Conservation (phyloP, 2,888 invertebrate genomes). For the Pachycephus smyrnensis region DNA sequence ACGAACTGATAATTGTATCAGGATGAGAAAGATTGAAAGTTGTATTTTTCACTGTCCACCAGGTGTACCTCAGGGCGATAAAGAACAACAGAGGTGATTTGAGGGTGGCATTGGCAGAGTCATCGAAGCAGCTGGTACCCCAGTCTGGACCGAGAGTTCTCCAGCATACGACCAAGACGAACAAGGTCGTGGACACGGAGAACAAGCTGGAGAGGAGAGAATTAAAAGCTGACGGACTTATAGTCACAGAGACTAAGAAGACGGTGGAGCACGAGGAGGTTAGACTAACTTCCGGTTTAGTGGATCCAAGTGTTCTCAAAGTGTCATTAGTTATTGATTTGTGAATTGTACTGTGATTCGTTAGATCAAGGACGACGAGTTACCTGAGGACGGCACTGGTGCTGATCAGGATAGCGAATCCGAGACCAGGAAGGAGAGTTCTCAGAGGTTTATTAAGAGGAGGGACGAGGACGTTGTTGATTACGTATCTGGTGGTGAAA, state of each 20-base stretch:
- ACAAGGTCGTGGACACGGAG: constrained; percentile 88
- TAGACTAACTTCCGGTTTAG: constrained; percentile 10
- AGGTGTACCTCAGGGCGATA: constrained; percentile 84
- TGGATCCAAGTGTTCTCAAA: background rate
- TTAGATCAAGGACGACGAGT: constrained; percentile 80
- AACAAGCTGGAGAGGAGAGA: constrained; percentile 83
- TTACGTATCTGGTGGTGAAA: constrained; percentile 84
- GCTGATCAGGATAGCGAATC: constrained; percentile 66
- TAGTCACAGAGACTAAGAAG: constrained; percentile 86
- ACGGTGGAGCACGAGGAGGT: constrained; percentile 86
- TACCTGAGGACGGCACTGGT: constrained; percentile 65
- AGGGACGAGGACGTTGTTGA: constrained; percentile 87
- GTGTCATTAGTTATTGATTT: background rate
- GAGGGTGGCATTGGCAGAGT: constrained; percentile 75
- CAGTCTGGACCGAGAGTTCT: constrained; percentile 77
- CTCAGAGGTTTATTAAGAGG: constrained; percentile 77
- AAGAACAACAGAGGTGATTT: constrained; percentile 75
- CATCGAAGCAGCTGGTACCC: constrained; percentile 74
- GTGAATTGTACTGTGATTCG: background rate
- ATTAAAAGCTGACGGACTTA: constrained; percentile 83
- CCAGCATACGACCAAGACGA: constrained; percentile 80
- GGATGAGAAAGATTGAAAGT: background rate
- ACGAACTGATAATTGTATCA: background rate
- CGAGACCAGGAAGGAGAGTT: constrained; percentile 66
- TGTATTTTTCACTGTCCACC: constrained; percentile 58